Percentiles rank a stretch among this genome's conserved stretches.
phyloP scores from a whole-genome alignment of 92 coral and sea anemone genomes.

The Pocillopora meandrina region DNA sequence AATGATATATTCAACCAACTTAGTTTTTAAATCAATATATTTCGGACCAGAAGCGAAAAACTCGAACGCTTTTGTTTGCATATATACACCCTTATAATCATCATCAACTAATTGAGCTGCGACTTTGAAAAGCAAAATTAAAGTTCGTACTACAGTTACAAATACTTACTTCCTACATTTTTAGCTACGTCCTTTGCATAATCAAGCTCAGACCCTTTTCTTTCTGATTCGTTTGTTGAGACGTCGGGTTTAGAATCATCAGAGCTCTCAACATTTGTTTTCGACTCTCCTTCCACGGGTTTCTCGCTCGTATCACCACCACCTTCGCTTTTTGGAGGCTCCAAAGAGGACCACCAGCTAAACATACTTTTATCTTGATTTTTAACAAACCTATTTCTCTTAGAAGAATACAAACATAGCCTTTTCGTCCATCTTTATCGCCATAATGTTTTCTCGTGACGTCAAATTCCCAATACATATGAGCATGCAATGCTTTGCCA shows the following conservation, averaged over 20 bases:
- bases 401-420: too few relatives aligned
- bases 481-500: background rate
- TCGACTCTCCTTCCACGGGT: conserved; percentile 26
- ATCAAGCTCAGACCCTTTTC: conserved; percentile 67
- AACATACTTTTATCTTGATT: conserved; percentile 10
- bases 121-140: background rate
- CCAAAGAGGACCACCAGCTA: conserved; percentile 45
- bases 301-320: conserved; percentile 33
- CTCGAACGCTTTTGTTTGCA: too few relatives aligned
- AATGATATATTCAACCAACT: too few relatives aligned
- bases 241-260: conserved; percentile 27
- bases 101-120: too few relatives aligned
- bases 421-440: background rate
- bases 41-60: too few relatives aligned
- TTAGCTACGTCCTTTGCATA: conserved; percentile 93
- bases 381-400: background rate
- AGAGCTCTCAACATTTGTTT: conserved; percentile 5
- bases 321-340: background rate
- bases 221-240: conserved; percentile 26
- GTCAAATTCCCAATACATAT: conserved; percentile 3
- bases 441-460: conserved; percentile 44
- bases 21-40: too few relatives aligned
- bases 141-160: too few relatives aligned
- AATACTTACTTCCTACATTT: conserved; percentile 92
- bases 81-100: too few relatives aligned